Base-by-base conservation (phyloP, 1,140 invertebrate species). In the Mylabris phalerata region DNA sequence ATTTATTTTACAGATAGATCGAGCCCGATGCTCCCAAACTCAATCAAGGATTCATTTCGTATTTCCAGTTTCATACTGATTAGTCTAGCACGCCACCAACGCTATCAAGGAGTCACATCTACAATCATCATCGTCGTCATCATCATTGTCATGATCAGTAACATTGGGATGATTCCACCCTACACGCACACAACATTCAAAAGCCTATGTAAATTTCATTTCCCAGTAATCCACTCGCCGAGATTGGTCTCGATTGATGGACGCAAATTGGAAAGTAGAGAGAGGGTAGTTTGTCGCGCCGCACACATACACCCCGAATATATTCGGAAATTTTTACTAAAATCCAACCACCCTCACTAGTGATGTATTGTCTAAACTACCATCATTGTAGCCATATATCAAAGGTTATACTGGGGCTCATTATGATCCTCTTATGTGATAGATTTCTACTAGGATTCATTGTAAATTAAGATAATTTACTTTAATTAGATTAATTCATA, bases 161-260 rank as follows among this genome's bases (percentile, higher is more conserved):
- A 42, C 41, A 42, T 42, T 10, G 41, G 9, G 2, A 42, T 42
- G 41, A 42, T 47, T 47, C 19, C 45, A 11, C 4, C 45, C 13
- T 9, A 38, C 4, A 7, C 50, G 10, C 7, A 4, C 41, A n/a
- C 39, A 42, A 42, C 41, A 42, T 42, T 11, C 50, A 52, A 55
- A 60, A 67, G 71, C 73, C 76, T 78, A 82, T 80, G 79, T 79
- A 80, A 82, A 82, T 81, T 80, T 77, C 78, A 80, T 81, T 81
- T 79, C 72, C 72, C 69, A 70, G 76, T 80, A 80, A 82, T 80
- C 79, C 78, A 79, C 77, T 79, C 77, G 75, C 73, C 68, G 76
- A 69, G 78, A 81, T 80, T 80, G 79, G 76, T 76, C 74, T 74
- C 79, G 78, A 82, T 80, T 81, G 80, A 82, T 81, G 79, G 79